Percentiles rank a stretch among this genome's conserved stretches.
Conservation (phyloP, 2,113 vertebrate species). For the Callithrix jacchus region DNA sequence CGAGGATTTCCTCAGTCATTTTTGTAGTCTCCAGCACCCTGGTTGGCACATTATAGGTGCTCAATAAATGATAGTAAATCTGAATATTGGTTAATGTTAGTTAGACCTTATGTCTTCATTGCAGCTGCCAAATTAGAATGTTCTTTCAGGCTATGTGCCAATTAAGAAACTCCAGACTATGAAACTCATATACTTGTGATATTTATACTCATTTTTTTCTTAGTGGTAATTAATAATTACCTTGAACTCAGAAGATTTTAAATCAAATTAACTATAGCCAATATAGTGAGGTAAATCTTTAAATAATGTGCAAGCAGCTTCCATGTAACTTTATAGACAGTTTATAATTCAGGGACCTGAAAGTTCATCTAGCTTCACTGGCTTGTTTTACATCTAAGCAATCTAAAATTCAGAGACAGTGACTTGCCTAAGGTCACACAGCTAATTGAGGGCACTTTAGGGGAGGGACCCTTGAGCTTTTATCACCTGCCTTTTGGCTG, state of each 20-base stretch:
- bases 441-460: background rate
- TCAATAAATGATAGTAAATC: background rate
- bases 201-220: slow-evolving; percentile 3
- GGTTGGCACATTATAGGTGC: background rate
- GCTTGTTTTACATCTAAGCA: background rate
- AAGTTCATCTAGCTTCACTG: background rate
- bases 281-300: slow-evolving; percentile 6
- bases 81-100: background rate
- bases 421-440: background rate
- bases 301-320: slow-evolving; percentile 18
- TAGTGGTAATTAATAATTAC: slow-evolving; percentile 27
- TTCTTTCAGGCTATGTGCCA: slow-evolving; percentile 28
- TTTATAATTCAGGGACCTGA: background rate
- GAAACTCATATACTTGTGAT: slow-evolving; percentile 12
- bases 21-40: background rate
- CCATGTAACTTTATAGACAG: background rate
- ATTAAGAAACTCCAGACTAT: slow-evolving; percentile 16
- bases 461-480: background rate
- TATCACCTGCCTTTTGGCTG: background rate
- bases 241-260: slow-evolving; percentile 49
- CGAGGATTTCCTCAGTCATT: background rate
- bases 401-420: background rate
- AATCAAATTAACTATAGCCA: slow-evolving; percentile 15
- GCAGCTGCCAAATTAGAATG: slow-evolving; percentile 34
- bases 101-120: slow-evolving; percentile 48